Base-by-base conservation (phyloP, 1,140 invertebrate genomes). In the Lutraria rhynchaena region DNA sequence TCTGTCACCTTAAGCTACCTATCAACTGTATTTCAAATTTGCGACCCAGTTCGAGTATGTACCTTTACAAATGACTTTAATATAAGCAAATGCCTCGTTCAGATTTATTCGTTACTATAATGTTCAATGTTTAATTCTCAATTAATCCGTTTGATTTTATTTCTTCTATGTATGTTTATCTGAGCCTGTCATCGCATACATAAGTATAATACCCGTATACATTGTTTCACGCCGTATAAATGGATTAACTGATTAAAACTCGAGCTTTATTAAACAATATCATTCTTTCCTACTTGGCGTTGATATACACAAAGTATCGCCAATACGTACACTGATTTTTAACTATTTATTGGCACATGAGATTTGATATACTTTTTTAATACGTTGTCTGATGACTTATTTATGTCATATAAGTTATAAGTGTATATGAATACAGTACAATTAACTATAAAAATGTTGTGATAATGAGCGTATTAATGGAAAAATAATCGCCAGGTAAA, bases 171-270 rank as follows among this genome's bases (percentile, higher is more conserved):
- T 41, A 7, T 41, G n/a, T 31, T 67, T 67, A 67, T 67, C 63
- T 46, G 11, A 22, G 44, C 44, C 24, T 46, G 63, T 67, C 63
- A 67, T 67, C 63, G 41, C 31, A 3, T 19, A 31, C 33, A 67
- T 19, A 46, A 67, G 15, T 24, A 67, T 41, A 67, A 67, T 49
- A 3, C 15, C n/a, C 2, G 17, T 61, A 75, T 60, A 71, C 55
- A 60, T 46, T 75, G 31, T 27, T 75, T 75, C 73, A 75, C 73
- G 44, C 55, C 57, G 41, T 49, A 61, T 61, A 75, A 61, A 37
- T 75, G 73, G 58, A 75, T 75, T 75, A 74, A 75, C 73, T 24
- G 73, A 75, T 75, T 75, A 75, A 63, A 22, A n/a, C 15, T 19
- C 35, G 35, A 63, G 60, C 60, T n/a, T 27, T 33, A n/a, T 63